Conservation (phyloP, 2,888 invertebrate species). For the Gymnosoma rotundatum region DNA sequence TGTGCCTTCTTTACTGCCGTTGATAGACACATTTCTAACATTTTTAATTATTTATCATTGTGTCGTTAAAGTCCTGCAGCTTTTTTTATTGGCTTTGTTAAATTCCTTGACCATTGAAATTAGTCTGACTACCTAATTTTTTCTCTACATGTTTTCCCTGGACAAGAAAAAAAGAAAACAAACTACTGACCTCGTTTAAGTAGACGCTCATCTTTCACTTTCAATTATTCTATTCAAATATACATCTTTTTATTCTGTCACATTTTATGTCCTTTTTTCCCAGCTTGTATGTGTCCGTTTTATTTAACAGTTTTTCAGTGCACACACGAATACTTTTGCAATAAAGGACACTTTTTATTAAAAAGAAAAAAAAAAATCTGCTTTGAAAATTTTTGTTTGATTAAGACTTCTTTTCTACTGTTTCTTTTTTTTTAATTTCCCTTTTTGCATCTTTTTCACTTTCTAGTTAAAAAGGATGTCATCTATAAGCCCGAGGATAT, state of each 20-base stretch:
- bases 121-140: slow-evolving; percentile 46
- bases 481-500: slow-evolving; percentile 30
- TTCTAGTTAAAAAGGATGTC: slow-evolving; percentile 32
- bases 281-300: too few relatives aligned
- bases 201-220: slow-evolving; percentile 51
- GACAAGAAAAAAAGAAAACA: background rate
- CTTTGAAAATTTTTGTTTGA: slow-evolving; percentile 63
- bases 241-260: slow-evolving; percentile 34
- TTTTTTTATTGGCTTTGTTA: slow-evolving; percentile 12
- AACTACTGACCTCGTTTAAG: slow-evolving; percentile 46
- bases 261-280: slow-evolving; percentile 12
- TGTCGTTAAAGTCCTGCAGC: background rate
- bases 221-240: slow-evolving; percentile 57
- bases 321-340: background rate
- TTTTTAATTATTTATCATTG: slow-evolving; percentile 49
- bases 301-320: background rate
- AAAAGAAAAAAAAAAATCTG: background rate
- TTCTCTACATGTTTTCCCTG: background rate
- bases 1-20: slow-evolving; percentile 1
- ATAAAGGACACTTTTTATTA: background rate
- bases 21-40: background rate
- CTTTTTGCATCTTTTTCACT: slow-evolving; percentile 6
- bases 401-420: slow-evolving; percentile 27
- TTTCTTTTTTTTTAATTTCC: slow-evolving; percentile 28
- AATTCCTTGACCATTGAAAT: slow-evolving; percentile 65